A percentile compares a stretch with the other conserved stretches of the same genome.
Evolutionary conservation across 64 coral and sea anemone species (phyloP).

Genomic region (Stichodactyla helianthus): DNA sequence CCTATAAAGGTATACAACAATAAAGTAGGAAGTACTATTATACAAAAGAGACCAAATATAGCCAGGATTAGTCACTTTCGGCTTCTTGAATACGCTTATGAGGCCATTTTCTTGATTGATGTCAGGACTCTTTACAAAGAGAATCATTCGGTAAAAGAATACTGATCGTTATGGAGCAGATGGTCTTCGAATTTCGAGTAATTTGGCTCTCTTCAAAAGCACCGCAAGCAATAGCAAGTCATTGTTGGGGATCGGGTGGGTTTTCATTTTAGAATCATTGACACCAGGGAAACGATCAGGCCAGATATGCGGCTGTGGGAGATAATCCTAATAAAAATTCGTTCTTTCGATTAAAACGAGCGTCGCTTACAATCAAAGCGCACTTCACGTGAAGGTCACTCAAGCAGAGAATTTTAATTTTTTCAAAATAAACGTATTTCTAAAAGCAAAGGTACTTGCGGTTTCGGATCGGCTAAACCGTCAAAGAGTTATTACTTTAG

Average conservation of each 20-base stretch:
- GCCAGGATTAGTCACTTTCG: constrained; percentile 5
- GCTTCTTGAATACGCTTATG: constrained; percentile 12
- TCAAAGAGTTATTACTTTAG: constrained; percentile 12
- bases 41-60: constrained; percentile 10
- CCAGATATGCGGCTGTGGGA: neutral
- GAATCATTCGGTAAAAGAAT: constrained; percentile 10
- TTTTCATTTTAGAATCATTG: constrained; percentile 2
- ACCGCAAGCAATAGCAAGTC: constrained; percentile 5
- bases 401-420: neutral
- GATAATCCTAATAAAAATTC: neutral
- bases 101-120: constrained; percentile 2
- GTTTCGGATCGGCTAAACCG: neutral
- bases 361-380: neutral
- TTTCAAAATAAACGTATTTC: neutral
- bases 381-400: constrained; percentile 3
- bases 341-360: neutral
- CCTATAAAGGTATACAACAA: neutral
- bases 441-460: neutral
- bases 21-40: neutral
- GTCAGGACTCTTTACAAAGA: constrained; percentile 8
- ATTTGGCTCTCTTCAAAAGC: constrained; percentile 7
- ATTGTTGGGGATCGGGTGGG: constrained; percentile 13
- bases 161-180: constrained; percentile 7
- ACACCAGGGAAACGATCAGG: constrained; percentile 1
- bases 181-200: constrained; percentile 11